phyloP scores from a whole-genome alignment of 2,797 vertebrate species.

The Lithobates pipiens region DNA sequence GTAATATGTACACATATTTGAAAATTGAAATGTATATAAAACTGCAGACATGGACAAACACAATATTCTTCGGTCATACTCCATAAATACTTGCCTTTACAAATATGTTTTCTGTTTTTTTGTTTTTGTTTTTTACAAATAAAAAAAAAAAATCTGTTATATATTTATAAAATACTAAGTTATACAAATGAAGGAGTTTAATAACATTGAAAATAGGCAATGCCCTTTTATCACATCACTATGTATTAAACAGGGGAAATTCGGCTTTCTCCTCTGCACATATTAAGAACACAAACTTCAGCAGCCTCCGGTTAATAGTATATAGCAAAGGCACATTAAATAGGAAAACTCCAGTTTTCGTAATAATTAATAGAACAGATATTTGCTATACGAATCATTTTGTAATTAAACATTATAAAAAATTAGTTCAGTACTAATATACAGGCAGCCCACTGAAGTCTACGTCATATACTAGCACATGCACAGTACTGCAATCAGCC shows the following conservation, averaged over 20 bases:
- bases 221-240: not conserved
- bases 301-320: no score
- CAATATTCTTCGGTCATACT: not conserved
- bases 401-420: not conserved
- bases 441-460: not conserved
- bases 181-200: not conserved
- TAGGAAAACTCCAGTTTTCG: no score
- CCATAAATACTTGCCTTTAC: not conserved
- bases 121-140: not conserved
- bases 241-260: no score
- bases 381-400: no score
- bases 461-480: not conserved
- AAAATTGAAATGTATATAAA: not conserved
- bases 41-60: not conserved
- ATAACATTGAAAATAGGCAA: not conserved
- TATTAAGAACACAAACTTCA: no score
- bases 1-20: not conserved
- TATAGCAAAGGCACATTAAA: no score
- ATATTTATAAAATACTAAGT: not conserved
- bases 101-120: not conserved
- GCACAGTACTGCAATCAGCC: not conserved
- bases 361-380: no score
- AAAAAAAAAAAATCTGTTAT: not conserved
- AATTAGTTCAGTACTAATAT: not conserved
- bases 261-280: no score